Conservation (phyloP, 2,888 invertebrate genomes). For the Thymelicus acteon region DNA sequence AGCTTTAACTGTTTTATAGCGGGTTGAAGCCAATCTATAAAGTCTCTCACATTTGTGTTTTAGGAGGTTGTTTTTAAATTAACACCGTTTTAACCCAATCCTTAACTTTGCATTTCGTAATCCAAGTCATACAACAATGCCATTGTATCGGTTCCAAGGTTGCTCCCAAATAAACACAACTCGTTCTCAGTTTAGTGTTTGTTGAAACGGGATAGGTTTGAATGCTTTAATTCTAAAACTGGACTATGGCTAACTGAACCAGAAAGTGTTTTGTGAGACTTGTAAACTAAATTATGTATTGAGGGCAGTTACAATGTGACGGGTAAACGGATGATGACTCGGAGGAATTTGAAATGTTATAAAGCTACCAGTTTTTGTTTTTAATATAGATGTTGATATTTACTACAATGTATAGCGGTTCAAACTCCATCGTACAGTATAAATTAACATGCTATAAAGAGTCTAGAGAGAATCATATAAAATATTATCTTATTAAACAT, state of each 20-base stretch:
- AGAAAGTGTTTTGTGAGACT: background rate
- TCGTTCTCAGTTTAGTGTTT: constrained; percentile 1
- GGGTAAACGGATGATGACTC: background rate
- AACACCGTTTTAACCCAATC: background rate
- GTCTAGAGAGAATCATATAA: too few species aligned
- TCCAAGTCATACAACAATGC: constrained; percentile 3
- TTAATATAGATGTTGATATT: too few species aligned
- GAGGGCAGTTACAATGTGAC: constrained; percentile 5
- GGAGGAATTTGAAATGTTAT: too few species aligned
- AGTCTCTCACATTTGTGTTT: too few species aligned
- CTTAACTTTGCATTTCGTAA: constrained; percentile 9
- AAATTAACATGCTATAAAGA: too few species aligned
- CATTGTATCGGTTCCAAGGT: constrained; percentile 10
- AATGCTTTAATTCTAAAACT: constrained; percentile 1
- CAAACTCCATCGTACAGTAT: too few species aligned
- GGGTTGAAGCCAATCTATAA: too few species aligned
- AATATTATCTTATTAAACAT: too few species aligned
- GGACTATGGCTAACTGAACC: constrained; percentile 2
- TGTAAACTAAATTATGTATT: constrained; percentile 16
- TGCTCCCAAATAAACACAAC: constrained; percentile 1
- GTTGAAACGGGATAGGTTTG: constrained; percentile 4
- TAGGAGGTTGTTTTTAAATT: too few species aligned
- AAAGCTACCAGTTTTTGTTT: too few species aligned
- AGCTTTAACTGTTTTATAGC: too few species aligned
- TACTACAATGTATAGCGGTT: too few species aligned